Evolutionary conservation across 2,797 vertebrate genomes (phyloP), one percentile per base, ranked within the genome.

Genomic region (Etheostoma nigrum): DNA sequence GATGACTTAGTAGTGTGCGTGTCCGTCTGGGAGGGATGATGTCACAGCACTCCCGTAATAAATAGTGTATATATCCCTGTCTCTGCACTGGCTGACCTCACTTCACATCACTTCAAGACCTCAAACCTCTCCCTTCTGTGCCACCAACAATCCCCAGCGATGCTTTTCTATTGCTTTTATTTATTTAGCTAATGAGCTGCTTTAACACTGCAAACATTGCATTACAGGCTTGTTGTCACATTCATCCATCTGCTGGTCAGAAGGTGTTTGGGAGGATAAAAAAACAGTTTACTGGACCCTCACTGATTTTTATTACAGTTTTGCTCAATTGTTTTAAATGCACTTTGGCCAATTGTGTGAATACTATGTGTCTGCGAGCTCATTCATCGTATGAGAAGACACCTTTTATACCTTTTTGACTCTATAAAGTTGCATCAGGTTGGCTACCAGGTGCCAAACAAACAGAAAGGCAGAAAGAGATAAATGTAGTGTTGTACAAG

Each of bases 181-280:
- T 83, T 72, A 84, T 84, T 84, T 42, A 78, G 83, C 69, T 89
- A 78, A 83, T 80, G 72, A 68, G 33, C 42, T 61, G 63, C 65
- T 74, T 69, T 51, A 61, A 53, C 67, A 33, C 67, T 4, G 57
- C 60, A 85, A 55, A 83, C 76, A 72, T 5, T 15, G 25, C 44
- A n/a, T 73, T 59, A 57, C 51, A 18, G 25, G 49, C 70, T 55
- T 66, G 72, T 48, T 74, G 84, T 82, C 14, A 47, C 78, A 52
- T 65, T 79, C 73, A 66, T 88, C 67, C 52, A 33, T 84, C 69
- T 63, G 55, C 61, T n/a, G 19, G 48, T 63, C 42, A 62, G 30
- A 81, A 30, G 47, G 68, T 59, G 53, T 58, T 30, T 13, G 0
- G 33, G 58, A 2, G n/a, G 16, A 21, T 12, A 14, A 45, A 57